A percentile compares a stretch with the other conserved stretches of the same genome.
Evolutionary conservation across 2,888 invertebrate genomes (phyloP).

Genomic region (Cataglyphis livida): DNA sequence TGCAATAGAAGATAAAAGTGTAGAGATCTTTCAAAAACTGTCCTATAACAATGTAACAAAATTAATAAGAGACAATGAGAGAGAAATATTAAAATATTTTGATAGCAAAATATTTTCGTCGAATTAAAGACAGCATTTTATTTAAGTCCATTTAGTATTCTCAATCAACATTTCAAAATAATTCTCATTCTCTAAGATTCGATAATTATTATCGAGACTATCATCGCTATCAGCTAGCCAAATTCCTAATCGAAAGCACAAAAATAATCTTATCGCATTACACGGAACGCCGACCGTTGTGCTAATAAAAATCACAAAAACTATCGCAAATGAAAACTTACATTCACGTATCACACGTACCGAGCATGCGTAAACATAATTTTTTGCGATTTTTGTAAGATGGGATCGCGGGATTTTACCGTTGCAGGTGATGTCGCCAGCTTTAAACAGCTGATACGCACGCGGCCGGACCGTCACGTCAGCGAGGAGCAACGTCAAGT

Average conservation of each 20-base stretch:
- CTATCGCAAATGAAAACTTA: not conserved
- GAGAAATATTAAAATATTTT: not conserved
- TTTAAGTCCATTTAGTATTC: not conserved
- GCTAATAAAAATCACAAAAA: slow-evolving; percentile 23
- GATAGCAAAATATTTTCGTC: not conserved
- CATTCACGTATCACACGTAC: not conserved
- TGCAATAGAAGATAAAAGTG: not conserved
- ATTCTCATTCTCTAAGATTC: not conserved
- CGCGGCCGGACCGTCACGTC: slow-evolving; percentile 28
- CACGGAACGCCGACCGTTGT: slow-evolving; percentile 20
- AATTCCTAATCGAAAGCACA: slow-evolving; percentile 25
- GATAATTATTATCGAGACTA: slow-evolving; percentile 5
- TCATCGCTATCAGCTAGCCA: not conserved
- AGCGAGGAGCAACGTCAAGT: slow-evolving; percentile 39
- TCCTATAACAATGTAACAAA: not conserved
- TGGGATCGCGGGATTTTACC: slow-evolving; percentile 10
- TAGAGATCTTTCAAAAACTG: not conserved
- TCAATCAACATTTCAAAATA: slow-evolving; percentile 14
- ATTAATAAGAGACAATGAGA: not conserved
- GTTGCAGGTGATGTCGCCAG: slow-evolving; percentile 29
- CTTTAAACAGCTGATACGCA: slow-evolving; percentile 47
- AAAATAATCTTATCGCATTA: slow-evolving; percentile 27
- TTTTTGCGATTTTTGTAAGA: slow-evolving; percentile 36
- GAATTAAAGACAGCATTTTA: slow-evolving; percentile 6
- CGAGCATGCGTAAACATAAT: slow-evolving; percentile 15